Evolutionary conservation across 92 coral and sea anemone species (phyloP).

Genomic region (Desmophyllum pertusum): DNA sequence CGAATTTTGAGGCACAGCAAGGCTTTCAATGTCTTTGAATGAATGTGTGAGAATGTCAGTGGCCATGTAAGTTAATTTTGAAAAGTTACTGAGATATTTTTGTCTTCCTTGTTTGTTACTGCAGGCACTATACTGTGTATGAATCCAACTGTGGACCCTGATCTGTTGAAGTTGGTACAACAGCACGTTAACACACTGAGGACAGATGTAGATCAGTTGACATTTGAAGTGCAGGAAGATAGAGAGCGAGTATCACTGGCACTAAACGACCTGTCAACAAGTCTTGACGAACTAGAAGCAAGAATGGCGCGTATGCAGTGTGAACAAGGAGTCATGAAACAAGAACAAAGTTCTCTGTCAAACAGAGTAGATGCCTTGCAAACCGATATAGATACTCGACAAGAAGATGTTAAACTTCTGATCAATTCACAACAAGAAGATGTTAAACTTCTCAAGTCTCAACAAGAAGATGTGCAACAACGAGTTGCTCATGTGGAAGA

Average conservation of each 20-base stretch:
- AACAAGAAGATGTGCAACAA: neutral
- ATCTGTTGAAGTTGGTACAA: conserved; percentile 24
- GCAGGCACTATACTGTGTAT: conserved; percentile 24
- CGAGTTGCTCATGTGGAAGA: neutral
- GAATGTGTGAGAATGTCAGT: too few relatives aligned
- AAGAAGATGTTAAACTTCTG: too few relatives aligned
- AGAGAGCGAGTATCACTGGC: neutral
- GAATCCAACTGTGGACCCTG: conserved; percentile 30
- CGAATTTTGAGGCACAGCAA: too few relatives aligned
- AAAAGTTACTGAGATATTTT: neutral
- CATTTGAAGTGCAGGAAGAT: conserved; percentile 21
- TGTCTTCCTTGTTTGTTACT: neutral
- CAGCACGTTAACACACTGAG: conserved; percentile 5
- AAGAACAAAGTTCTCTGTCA: neutral
- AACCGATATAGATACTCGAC: neutral
- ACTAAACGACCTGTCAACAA: neutral
- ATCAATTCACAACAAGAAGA: too few relatives aligned
- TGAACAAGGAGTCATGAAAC: neutral
- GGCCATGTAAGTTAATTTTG: neutral
- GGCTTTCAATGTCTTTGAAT: too few relatives aligned
- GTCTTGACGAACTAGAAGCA: neutral
- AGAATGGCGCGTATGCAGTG: conserved; percentile 5
- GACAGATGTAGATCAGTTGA: conserved; percentile 10
- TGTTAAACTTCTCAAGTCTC: too few relatives aligned
- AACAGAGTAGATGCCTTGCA: conserved; percentile 1